Percentiles rank a stretch among this genome's conserved stretches.
phyloP scores from a whole-genome alignment of 2,797 vertebrate genomes.

The Enteromius treurensis region DNA sequence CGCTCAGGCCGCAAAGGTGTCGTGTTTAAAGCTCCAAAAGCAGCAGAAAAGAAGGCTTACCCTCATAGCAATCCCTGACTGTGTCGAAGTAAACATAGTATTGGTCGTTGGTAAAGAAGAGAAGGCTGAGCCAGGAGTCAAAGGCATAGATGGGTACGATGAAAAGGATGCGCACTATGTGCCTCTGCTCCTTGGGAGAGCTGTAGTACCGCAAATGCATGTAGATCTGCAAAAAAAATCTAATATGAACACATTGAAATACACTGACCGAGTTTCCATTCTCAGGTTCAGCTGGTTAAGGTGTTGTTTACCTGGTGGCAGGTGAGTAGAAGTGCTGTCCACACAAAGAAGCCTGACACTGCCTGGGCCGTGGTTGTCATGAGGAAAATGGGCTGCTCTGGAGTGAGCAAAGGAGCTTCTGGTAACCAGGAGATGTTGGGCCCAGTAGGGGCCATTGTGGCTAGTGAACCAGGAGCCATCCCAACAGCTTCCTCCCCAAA shows the following conservation, averaged over 20 bases:
- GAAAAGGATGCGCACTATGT: conserved; percentile 98
- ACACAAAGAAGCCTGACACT: conserved; percentile 95
- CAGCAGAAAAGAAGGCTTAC: conserved; percentile 72
- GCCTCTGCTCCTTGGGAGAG: conserved; percentile 93
- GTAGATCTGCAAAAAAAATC: conserved; percentile 86
- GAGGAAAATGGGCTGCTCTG: conserved; percentile 90
- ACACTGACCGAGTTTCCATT: not conserved
- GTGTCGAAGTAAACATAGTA: conserved; percentile 99
- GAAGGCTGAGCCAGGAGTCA: conserved; percentile 98
- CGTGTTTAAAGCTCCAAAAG: conserved; percentile 1
- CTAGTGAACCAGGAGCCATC: conserved; percentile 73
- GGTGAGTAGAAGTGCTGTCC: conserved; percentile 94
- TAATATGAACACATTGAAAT: not conserved
- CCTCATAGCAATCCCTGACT: conserved; percentile 95
- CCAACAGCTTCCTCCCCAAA: conserved; percentile 73
- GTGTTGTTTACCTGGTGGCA: conserved; percentile 91
- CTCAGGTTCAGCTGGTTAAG: not conserved
- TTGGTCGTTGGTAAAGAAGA: conserved; percentile 98
- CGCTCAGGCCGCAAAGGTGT: not conserved
- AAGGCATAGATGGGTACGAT: conserved; percentile 98
- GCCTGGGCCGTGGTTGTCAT: conserved; percentile 92
- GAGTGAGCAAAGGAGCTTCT: conserved; percentile 81
- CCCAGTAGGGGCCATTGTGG: conserved; percentile 71
- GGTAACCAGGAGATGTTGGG: conserved; percentile 87
- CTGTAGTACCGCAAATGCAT: conserved; percentile 97